A percentile compares a stretch with the other conserved stretches of the same genome.
Evolutionary conservation across 92 coral and sea anemone species (phyloP).

Genomic region (Diadumene lineata): DNA sequence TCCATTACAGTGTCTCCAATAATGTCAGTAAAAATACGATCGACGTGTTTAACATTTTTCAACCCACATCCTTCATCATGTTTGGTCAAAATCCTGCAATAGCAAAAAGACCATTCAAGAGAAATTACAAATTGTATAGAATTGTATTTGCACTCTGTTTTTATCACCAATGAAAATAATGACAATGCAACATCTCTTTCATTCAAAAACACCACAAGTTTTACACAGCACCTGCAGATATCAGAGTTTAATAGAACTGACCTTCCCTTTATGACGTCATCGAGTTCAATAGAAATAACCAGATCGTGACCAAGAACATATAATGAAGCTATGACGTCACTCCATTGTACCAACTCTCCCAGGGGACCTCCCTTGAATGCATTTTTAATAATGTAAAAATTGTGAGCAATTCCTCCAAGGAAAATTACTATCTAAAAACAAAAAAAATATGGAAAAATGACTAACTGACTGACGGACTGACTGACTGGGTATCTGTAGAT

Average conservation of each 20-base stretch:
- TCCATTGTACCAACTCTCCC: slow-evolving; percentile 84
- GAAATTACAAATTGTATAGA: no score
- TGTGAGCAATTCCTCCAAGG: slow-evolving; percentile 40
- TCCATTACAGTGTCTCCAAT: not conserved
- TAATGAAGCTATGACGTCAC: slow-evolving; percentile 68
- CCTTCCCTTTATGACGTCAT: not conserved
- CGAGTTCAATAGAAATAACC: not conserved
- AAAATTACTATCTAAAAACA: slow-evolving; percentile 69
- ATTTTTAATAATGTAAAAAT: slow-evolving; percentile 23
- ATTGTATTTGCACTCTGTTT: no score
- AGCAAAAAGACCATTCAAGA: not conserved
- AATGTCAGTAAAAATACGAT: not conserved
- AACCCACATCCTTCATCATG: not conserved
- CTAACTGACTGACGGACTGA: not conserved
- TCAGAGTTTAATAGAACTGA: no score
- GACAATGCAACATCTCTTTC: no score
- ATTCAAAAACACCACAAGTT: no score
- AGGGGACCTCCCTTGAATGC: slow-evolving; percentile 78
- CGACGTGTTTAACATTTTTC: not conserved
- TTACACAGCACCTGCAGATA: no score
- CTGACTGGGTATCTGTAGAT: not conserved
- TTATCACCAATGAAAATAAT: no score
- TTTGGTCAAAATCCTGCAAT: not conserved
- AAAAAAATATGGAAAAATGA: no score
- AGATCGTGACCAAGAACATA: slow-evolving; percentile 71